phyloP scores from a whole-genome alignment of 92 coral and sea anemone genomes.

The Zoanthus sociatus region DNA sequence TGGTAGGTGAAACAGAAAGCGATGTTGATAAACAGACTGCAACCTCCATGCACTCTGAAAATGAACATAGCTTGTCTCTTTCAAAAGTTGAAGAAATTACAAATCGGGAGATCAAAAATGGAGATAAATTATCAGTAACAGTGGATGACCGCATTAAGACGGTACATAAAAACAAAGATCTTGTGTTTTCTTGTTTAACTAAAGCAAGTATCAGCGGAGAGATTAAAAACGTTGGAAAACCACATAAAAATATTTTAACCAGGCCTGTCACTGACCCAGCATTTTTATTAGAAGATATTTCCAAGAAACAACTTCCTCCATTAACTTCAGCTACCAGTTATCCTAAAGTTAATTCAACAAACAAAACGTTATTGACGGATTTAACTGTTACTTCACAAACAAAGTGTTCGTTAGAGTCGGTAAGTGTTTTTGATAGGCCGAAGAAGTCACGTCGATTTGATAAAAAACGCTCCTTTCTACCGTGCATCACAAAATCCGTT shows the following conservation, averaged over 20 bases:
- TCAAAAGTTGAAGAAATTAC: not conserved
- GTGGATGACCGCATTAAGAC: not conserved
- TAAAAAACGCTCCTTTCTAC: not conserved
- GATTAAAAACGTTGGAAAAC: not conserved
- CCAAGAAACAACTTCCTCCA: not conserved
- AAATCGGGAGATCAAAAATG: conserved; percentile 6
- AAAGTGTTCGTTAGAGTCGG: not conserved
- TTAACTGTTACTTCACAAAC: conserved; percentile 21
- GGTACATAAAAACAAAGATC: not conserved
- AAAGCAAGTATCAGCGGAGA: not conserved
- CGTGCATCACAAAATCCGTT: not conserved
- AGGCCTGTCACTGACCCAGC: not conserved
- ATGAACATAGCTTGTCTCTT: not conserved
- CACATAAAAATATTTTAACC: not conserved
- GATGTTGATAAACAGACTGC: not conserved
- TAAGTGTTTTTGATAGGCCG: not conserved
- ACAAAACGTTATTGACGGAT: not conserved
- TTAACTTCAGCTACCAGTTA: not conserved
- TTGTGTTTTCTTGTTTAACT: not conserved
- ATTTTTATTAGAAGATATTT: not conserved
- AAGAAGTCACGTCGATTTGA: conserved; percentile 5
- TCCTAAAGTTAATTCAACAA: not conserved
- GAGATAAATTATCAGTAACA: not conserved
- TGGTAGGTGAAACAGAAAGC: not conserved
- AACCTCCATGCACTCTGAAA: not conserved